A percentile compares a stretch with the other conserved stretches of the same genome.
phyloP scores from a whole-genome alignment of 92 coral and sea anemone genomes.

The Montipora capitata region DNA sequence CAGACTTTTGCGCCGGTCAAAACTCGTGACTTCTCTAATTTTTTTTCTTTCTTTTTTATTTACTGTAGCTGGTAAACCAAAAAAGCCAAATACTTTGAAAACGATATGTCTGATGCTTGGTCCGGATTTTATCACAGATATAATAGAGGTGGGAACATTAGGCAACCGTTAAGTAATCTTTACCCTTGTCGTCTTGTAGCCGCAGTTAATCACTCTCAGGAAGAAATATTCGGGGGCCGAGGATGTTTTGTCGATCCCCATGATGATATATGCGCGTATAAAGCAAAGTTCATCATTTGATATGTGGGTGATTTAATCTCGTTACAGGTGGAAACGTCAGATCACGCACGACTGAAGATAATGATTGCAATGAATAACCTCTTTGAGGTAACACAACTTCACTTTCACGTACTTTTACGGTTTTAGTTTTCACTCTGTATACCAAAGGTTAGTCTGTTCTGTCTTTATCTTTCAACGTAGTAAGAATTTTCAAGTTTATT shows the following conservation, averaged over 20 bases:
- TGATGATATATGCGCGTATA: background rate
- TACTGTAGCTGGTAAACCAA: constrained; percentile 92
- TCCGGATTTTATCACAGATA: constrained; percentile 94
- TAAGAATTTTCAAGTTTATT: too few species aligned
- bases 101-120: constrained; percentile 96
- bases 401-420: too few species aligned
- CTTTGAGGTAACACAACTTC: constrained; percentile 75
- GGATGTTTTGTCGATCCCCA: too few species aligned
- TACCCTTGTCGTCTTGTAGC: too few species aligned
- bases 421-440: too few species aligned
- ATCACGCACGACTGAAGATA: constrained; percentile 94
- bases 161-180: background rate
- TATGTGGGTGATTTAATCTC: background rate
- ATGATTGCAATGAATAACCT: constrained; percentile 94
- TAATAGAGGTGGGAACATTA: constrained; percentile 83
- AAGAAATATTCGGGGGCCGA: too few species aligned
- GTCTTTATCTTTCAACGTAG: too few species aligned
- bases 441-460: too few species aligned
- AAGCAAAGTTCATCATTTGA: background rate
- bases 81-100: constrained; percentile 89
- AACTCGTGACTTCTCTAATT: background rate
- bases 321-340: constrained; percentile 94
- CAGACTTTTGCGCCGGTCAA: background rate
- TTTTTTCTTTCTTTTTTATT: background rate
- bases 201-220: too few species aligned